Evolutionary conservation across 2,888 invertebrate genomes (phyloP).

Genomic region (Dicroscelio sp.): DNA sequence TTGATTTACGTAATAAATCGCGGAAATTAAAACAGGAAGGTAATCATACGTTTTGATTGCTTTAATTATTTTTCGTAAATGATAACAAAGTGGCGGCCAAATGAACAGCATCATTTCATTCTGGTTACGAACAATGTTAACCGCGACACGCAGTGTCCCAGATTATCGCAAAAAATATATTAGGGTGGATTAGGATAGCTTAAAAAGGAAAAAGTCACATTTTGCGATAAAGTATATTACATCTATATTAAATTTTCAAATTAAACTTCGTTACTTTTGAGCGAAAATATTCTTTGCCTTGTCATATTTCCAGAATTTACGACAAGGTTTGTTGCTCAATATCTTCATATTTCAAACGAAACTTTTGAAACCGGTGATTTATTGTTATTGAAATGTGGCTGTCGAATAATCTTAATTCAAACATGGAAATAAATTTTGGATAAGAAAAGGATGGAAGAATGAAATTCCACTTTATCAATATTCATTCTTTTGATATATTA

Average conservation of each 20-base stretch:
- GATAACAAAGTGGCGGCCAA: no score
- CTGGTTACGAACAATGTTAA: no score
- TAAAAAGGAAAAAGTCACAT: background rate
- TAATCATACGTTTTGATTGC: no score
- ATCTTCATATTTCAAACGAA: background rate
- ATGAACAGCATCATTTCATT: no score
- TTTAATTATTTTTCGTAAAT: no score
- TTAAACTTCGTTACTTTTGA: background rate
- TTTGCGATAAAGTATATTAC: background rate
- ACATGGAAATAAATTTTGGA: background rate
- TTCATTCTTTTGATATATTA: no score
- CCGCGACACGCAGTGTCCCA: no score
- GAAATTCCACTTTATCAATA: no score
- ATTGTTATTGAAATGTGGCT: background rate
- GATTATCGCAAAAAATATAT: background rate
- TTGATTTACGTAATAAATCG: background rate
- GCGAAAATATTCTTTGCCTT: background rate
- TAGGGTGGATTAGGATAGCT: background rate
- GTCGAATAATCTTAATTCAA: background rate
- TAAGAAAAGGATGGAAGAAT: no score
- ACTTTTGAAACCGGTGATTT: background rate
- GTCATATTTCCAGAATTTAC: background rate
- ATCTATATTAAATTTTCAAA: slow-evolving; percentile 19
- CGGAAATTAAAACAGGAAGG: no score
- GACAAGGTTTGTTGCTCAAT: background rate